Evolutionary conservation across 2,797 vertebrate species (phyloP).

Genomic region (Girardinus metallicus): DNA sequence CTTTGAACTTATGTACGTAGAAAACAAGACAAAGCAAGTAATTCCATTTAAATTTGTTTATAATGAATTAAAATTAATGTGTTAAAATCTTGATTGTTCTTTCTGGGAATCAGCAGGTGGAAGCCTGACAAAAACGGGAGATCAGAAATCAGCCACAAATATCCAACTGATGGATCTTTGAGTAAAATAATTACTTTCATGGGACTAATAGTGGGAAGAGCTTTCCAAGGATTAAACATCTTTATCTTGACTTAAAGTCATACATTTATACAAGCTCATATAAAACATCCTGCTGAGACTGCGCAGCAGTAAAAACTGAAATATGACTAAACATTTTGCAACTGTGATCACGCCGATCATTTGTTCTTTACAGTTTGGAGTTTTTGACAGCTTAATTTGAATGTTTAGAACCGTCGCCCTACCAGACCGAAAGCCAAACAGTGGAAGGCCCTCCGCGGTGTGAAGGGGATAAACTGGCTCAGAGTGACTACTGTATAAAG

Average conservation of each 20-base stretch:
- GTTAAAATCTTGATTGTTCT: not conserved
- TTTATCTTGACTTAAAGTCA: slow-evolving; percentile 1
- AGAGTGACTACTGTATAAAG: slow-evolving; percentile 68
- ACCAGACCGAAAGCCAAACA: slow-evolving; percentile 22
- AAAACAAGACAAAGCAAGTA: no score
- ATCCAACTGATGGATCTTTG: not conserved
- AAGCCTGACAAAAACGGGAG: not conserved
- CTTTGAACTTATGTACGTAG: no score
- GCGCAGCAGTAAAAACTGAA: not conserved
- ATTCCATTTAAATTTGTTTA: no score
- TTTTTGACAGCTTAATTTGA: slow-evolving; percentile 8
- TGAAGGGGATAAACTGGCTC: slow-evolving; percentile 62
- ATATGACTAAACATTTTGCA: not conserved
- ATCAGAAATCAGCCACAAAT: not conserved
- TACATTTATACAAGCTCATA: not conserved
- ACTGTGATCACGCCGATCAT: not conserved
- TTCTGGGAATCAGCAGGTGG: not conserved
- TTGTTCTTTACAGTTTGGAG: not conserved
- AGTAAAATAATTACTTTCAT: not conserved
- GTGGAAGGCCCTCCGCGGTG: slow-evolving; percentile 59
- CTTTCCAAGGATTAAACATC: not conserved
- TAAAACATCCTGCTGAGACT: not conserved
- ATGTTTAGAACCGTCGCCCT: slow-evolving; percentile 10
- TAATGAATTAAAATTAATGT: no score
- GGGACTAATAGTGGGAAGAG: not conserved